Conservation (phyloP, 2,888 invertebrate species). For the Auanema freiburgensis region DNA sequence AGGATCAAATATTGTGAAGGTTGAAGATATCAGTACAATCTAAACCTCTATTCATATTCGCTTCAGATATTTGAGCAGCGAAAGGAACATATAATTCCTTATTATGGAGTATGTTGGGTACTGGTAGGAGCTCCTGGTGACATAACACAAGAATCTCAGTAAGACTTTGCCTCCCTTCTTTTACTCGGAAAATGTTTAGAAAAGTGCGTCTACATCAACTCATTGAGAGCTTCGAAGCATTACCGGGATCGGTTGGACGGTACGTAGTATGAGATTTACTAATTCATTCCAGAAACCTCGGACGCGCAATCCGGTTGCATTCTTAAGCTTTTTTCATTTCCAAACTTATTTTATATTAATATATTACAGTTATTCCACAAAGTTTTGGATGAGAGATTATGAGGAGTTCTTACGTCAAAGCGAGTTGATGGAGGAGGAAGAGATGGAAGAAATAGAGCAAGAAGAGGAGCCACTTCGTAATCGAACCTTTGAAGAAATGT, state of each 20-base stretch:
- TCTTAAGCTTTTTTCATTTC: slow-evolving; percentile 3
- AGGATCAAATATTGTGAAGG: slow-evolving; percentile 51
- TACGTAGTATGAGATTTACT: neutral
- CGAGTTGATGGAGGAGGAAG: slow-evolving; percentile 46
- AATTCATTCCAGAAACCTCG: neutral
- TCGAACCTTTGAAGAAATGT: slow-evolving; percentile 12
- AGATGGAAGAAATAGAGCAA: slow-evolving; percentile 31
- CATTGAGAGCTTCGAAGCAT: neutral
- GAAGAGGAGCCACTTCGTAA: slow-evolving; percentile 35
- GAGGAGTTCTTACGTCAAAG: slow-evolving; percentile 49
- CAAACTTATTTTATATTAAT: too few species aligned
- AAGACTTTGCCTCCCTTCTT: too few species aligned
- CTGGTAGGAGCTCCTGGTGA: slow-evolving; percentile 60
- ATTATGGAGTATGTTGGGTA: slow-evolving; percentile 57
- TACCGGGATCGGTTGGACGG: slow-evolving; percentile 1
- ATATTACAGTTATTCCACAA: slow-evolving; percentile 58
- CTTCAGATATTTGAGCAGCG: slow-evolving; percentile 53
- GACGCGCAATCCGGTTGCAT: slow-evolving; percentile 5
- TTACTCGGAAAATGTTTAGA: too few species aligned
- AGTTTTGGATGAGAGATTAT: slow-evolving; percentile 57
- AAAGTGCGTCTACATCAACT: slow-evolving; percentile 4
- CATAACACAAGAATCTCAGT: slow-evolving; percentile 17
- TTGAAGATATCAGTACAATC: too few species aligned
- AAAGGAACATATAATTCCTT: slow-evolving; percentile 56
- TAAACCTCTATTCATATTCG: slow-evolving; percentile 2